Evolutionary conservation across 2,113 vertebrate genomes (phyloP).

Genomic region (Sphyrna mokarran): DNA sequence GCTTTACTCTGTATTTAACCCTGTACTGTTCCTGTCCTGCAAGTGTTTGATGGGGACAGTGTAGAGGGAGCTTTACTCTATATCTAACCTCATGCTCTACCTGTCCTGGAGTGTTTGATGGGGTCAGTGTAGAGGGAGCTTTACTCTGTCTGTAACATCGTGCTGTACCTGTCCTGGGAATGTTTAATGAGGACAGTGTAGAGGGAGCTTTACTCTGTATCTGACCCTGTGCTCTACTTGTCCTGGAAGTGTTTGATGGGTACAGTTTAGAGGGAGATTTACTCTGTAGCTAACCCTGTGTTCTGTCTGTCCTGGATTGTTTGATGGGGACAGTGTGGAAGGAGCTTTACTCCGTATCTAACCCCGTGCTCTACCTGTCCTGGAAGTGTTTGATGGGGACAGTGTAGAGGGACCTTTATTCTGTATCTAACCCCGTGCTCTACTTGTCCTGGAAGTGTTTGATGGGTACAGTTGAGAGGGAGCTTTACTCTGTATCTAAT

Average conservation of each 20-base stretch:
- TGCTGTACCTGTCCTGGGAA: neutral
- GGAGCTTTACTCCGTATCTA: no score
- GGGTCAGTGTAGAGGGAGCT: no score
- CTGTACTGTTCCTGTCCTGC: no score
- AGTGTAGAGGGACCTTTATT: neutral
- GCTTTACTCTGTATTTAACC: no score
- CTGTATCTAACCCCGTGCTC: neutral
- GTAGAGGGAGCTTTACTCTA: no score
- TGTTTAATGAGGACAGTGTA: neutral
- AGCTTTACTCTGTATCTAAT: neutral
- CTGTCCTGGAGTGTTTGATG: no score
- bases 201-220: neutral
- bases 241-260: neutral
- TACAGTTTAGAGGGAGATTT: neutral
- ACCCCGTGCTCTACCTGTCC: no score
- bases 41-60: no score
- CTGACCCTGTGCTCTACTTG: neutral
- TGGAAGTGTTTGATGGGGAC: neutral
- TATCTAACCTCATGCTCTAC: no score
- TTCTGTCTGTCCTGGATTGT: neutral
- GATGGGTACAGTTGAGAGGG: neutral
- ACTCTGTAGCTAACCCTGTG: neutral
- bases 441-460: neutral
- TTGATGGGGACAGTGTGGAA: neutral
- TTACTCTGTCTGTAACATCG: no score